Evolutionary conservation across 2,113 vertebrate genomes (phyloP).

Genomic region (Potamarius usumacintae): DNA sequence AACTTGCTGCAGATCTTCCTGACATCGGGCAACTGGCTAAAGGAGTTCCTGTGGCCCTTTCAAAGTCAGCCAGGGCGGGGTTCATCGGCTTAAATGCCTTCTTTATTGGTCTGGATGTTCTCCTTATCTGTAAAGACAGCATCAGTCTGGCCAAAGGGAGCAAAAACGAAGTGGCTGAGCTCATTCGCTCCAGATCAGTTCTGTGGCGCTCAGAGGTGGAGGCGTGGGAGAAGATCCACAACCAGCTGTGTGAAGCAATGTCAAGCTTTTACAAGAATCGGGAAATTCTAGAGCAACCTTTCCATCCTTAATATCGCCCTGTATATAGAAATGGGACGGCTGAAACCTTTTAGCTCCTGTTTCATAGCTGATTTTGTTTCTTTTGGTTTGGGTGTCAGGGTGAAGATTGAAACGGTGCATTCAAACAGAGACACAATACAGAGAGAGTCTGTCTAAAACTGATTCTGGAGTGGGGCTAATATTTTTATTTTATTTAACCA

Average conservation of each 20-base stretch:
- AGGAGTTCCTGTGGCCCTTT: constrained; percentile 53
- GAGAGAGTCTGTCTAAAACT: not conserved
- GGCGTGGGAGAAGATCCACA: constrained; percentile 49
- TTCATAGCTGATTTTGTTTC: not conserved
- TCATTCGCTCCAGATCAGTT: constrained; percentile 51
- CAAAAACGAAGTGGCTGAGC: constrained; percentile 52
- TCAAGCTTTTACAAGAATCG: constrained; percentile 39
- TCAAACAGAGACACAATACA: not conserved
- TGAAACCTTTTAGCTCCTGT: not conserved
- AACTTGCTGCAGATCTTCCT: constrained; percentile 52
- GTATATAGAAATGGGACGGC: not conserved
- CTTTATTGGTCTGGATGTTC: constrained; percentile 60
- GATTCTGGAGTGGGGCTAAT: too few relatives aligned
- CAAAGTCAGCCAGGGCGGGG: constrained; percentile 48
- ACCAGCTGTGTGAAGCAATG: constrained; percentile 47
- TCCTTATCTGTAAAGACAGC: constrained; percentile 60
- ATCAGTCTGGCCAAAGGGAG: constrained; percentile 56
- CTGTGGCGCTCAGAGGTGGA: constrained; percentile 56
- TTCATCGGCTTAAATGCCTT: constrained; percentile 53
- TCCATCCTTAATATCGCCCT: constrained; percentile 24
- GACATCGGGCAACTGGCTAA: constrained; percentile 58
- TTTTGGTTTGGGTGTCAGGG: not conserved
- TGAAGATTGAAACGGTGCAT: not conserved
- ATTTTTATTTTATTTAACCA: too few relatives aligned
- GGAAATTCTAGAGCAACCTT: constrained; percentile 44